Conservation (phyloP, 30 jellyfish, hydroid and myxozoan species). For the Hydra vulgaris region DNA sequence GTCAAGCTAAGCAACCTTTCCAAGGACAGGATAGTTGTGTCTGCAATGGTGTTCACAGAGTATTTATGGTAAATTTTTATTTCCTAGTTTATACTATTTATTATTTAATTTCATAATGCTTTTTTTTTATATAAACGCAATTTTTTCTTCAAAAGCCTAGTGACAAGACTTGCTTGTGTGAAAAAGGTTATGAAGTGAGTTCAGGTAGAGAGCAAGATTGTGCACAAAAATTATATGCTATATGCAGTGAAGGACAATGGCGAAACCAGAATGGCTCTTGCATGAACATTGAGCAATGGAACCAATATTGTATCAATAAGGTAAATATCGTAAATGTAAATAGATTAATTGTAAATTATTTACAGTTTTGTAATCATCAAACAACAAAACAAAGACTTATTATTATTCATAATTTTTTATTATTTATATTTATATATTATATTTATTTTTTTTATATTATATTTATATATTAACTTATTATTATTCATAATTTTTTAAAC, state of each 20-base stretch:
- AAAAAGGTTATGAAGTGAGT: conserved; percentile 56
- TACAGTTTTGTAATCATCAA: no score
- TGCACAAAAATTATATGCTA: conserved; percentile 64
- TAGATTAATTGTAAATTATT: no score
- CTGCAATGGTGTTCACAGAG: conserved; percentile 71
- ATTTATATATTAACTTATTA: no score
- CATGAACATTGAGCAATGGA: conserved; percentile 45
- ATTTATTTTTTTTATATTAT: no score
- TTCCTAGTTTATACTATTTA: background rate
- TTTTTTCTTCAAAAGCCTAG: conserved; percentile 58
- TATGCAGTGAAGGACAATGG: conserved; percentile 66
- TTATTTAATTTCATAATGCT: background rate
- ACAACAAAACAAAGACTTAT: no score
- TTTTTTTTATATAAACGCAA: background rate
- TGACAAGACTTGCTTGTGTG: conserved; percentile 73
- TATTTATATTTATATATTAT: no score
- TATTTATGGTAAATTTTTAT: conserved; percentile 54
- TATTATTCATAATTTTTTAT: no score
- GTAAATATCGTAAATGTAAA: conserved; percentile 13
- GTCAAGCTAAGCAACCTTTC: conserved; percentile 66
- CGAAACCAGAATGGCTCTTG: conserved; percentile 64
- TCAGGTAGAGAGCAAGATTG: conserved; percentile 75
- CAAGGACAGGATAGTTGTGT: conserved; percentile 59
- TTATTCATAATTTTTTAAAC: no score
- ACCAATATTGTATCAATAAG: conserved; percentile 23